Conservation (phyloP, 2,888 invertebrate genomes). For the Microchrysa polita region DNA sequence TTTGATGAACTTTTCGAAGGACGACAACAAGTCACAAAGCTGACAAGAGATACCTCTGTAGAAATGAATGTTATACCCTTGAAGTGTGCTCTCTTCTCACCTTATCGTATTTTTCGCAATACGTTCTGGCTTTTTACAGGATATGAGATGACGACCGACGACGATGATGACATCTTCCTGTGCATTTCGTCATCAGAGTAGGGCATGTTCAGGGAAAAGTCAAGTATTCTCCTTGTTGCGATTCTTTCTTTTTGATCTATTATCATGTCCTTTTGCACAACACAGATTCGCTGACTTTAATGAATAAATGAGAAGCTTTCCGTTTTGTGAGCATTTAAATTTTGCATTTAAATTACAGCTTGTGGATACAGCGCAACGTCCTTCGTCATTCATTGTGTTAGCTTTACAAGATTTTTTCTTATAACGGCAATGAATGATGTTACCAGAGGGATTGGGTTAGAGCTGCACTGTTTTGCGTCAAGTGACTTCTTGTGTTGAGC, state of each 20-base stretch:
- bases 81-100: not conserved
- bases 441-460: no score
- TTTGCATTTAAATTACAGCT: not conserved
- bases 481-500: no score
- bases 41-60: constrained; percentile 2
- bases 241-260: not conserved
- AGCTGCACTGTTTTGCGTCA: no score
- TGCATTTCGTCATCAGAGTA: no score
- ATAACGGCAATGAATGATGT: no score
- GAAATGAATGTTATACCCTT: not conserved
- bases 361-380: not conserved
- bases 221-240: not conserved
- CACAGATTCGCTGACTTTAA: not conserved
- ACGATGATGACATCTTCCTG: not conserved
- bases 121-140: no score
- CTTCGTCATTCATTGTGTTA: no score
- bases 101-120: not conserved
- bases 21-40: not conserved
- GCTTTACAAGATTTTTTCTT: no score
- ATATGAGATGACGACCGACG: not conserved
- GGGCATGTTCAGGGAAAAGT: constrained; percentile 1
- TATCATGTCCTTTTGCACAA: not conserved
- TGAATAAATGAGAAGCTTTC: constrained; percentile 20
- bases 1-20: constrained; percentile 3
- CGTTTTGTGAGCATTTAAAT: constrained; percentile 24